A percentile compares a stretch with the other conserved stretches of the same genome.
Evolutionary conservation across 2,113 vertebrate species (phyloP).

Genomic region (Anarrhichthys ocellatus): DNA sequence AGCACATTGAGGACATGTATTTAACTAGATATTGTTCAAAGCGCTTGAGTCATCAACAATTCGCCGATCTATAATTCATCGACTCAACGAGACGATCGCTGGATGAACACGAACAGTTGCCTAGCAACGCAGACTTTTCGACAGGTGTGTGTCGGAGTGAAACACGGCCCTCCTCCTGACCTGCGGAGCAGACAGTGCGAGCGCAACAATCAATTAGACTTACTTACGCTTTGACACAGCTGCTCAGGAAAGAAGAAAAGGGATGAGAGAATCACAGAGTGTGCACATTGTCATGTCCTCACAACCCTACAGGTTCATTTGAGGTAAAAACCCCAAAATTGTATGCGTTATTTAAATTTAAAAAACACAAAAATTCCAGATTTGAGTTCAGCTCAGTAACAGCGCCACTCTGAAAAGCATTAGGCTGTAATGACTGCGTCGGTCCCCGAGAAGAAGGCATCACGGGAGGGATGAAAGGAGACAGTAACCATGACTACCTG

Average conservation of each 20-base stretch:
- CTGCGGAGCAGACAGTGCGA: slow-evolving; percentile 32
- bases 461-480: slow-evolving; percentile 60
- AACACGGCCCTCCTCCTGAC: slow-evolving; percentile 41
- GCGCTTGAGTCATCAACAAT: slow-evolving; percentile 39
- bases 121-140: slow-evolving; percentile 65
- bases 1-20: not conserved
- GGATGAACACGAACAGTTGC: slow-evolving; percentile 67
- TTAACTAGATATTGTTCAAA: slow-evolving; percentile 33
- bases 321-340: not conserved
- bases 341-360: not conserved
- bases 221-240: slow-evolving; percentile 59
- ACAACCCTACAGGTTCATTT: not conserved
- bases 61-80: slow-evolving; percentile 64
- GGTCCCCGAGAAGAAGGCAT: slow-evolving; percentile 37
- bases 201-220: slow-evolving; percentile 45
- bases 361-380: not conserved
- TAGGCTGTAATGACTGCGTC: slow-evolving; percentile 22
- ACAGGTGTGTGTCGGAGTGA: slow-evolving; percentile 50
- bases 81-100: slow-evolving; percentile 48
- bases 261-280: not conserved
- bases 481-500: slow-evolving; percentile 77
- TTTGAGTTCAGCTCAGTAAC: not conserved
- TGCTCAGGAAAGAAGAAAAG: slow-evolving; percentile 46
- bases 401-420: slow-evolving; percentile 5
- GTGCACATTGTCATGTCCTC: not conserved